Conservation (phyloP, 2,113 vertebrate genomes). For the Eubucco bourcierii region DNA sequence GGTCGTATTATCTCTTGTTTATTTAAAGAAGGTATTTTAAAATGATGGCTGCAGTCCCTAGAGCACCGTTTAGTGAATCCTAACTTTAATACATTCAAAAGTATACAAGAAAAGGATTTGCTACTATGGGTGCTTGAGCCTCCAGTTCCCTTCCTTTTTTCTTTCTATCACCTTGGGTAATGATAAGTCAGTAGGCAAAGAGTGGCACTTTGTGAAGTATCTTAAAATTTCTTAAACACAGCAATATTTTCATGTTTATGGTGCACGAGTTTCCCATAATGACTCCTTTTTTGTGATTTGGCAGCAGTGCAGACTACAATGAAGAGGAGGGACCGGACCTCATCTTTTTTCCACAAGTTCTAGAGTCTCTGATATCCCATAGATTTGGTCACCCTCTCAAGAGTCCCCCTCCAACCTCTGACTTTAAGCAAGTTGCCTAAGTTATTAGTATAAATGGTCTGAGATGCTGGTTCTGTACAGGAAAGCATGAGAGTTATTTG, state of each 20-base stretch:
- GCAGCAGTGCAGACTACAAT: background rate
- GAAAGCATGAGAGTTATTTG: background rate
- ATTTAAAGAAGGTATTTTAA: conserved; percentile 2
- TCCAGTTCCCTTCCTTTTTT: background rate
- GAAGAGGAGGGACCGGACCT: background rate
- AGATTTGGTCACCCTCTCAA: background rate
- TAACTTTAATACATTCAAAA: background rate
- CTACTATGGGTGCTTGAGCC: background rate
- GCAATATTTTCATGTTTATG: background rate
- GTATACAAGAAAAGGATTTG: background rate
- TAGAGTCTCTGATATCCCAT: background rate
- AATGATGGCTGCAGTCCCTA: background rate
- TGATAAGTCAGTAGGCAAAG: background rate
- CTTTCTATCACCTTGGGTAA: background rate
- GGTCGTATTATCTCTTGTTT: background rate
- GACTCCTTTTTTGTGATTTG: background rate
- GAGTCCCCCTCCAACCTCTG: background rate
- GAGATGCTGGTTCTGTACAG: background rate
- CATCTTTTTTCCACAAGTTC: background rate
- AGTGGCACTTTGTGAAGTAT: background rate
- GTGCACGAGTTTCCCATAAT: background rate
- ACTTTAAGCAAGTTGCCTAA: background rate
- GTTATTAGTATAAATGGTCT: background rate
- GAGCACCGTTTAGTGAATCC: conserved; percentile 7
- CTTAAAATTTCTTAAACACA: background rate